Evolutionary conservation across 2,113 vertebrate species (phyloP).

Genomic region (Sander vitreus): DNA sequence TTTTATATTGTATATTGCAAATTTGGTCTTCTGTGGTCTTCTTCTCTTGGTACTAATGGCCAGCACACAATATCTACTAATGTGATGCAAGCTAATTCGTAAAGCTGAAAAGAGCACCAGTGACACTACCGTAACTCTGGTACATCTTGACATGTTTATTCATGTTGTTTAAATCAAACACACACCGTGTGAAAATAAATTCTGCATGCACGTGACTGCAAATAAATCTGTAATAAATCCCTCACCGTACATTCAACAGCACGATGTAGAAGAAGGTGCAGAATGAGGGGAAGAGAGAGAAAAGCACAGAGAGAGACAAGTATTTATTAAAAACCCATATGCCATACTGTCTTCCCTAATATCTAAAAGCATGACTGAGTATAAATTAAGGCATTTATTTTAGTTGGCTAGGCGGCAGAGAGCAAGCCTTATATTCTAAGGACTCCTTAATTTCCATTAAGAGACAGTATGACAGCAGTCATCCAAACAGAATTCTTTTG

Average conservation of each 20-base stretch:
- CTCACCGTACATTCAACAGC: background rate
- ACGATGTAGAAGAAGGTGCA: background rate
- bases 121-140: background rate
- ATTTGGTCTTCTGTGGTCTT: background rate
- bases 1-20: background rate
- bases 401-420: background rate
- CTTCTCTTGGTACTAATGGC: background rate
- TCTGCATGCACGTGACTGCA: background rate
- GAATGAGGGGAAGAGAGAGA: background rate
- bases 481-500: constrained; percentile 10
- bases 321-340: constrained; percentile 6
- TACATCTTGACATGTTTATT: background rate
- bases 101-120: background rate
- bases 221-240: constrained; percentile 5
- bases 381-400: constrained; percentile 26
- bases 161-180: background rate
- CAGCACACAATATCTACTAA: background rate
- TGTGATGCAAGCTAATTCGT: background rate
- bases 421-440: constrained; percentile 11
- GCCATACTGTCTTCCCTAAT: background rate
- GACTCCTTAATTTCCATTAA: background rate
- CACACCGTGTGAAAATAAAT: background rate
- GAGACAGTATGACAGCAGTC: background rate
- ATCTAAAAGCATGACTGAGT: background rate
- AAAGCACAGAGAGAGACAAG: background rate